Evolutionary conservation across 1,140 invertebrate species (phyloP).

Genomic region (Thaumetopoea pityocampa): DNA sequence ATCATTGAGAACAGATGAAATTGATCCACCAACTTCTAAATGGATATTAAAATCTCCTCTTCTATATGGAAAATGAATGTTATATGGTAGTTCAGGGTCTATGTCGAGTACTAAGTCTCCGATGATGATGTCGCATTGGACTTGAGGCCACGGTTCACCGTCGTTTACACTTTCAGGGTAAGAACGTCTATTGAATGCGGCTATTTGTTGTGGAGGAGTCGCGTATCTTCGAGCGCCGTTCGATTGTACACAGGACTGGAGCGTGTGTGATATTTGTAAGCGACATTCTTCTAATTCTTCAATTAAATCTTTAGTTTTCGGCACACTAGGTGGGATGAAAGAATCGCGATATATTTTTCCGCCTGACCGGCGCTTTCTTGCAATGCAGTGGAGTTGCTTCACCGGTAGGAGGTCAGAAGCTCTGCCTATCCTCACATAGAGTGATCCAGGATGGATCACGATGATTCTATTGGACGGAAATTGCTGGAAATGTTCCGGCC

Average conservation of each 20-base stretch:
- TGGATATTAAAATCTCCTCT: slow-evolving; percentile 93
- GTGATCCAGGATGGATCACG: slow-evolving; percentile 96
- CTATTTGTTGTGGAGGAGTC: slow-evolving; percentile 91
- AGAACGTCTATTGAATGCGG: slow-evolving; percentile 88
- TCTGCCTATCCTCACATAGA: slow-evolving; percentile 90
- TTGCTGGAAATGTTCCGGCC: slow-evolving; percentile 75
- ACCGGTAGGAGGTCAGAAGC: slow-evolving; percentile 92
- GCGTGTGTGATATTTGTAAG: slow-evolving; percentile 86
- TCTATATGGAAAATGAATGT: slow-evolving; percentile 92
- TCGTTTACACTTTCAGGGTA: slow-evolving; percentile 79
- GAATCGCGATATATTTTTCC: slow-evolving; percentile 80
- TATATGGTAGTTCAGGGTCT: slow-evolving; percentile 84
- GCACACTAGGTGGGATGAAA: slow-evolving; percentile 79
- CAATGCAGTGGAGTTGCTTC: slow-evolving; percentile 91
- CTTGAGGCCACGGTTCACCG: slow-evolving; percentile 78
- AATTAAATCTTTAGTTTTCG: slow-evolving; percentile 79
- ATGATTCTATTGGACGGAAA: slow-evolving; percentile 88
- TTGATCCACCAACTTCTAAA: slow-evolving; percentile 86
- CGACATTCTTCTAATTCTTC: slow-evolving; percentile 90
- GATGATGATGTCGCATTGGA: slow-evolving; percentile 78
- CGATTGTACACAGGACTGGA: slow-evolving; percentile 90
- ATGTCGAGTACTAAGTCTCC: slow-evolving; percentile 85
- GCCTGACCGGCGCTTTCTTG: slow-evolving; percentile 78
- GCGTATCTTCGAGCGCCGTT: slow-evolving; percentile 88
- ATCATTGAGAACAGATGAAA: slow-evolving; percentile 89